phyloP scores from a whole-genome alignment of 2,113 vertebrate genomes.

The Kryptolebias marmoratus region DNA sequence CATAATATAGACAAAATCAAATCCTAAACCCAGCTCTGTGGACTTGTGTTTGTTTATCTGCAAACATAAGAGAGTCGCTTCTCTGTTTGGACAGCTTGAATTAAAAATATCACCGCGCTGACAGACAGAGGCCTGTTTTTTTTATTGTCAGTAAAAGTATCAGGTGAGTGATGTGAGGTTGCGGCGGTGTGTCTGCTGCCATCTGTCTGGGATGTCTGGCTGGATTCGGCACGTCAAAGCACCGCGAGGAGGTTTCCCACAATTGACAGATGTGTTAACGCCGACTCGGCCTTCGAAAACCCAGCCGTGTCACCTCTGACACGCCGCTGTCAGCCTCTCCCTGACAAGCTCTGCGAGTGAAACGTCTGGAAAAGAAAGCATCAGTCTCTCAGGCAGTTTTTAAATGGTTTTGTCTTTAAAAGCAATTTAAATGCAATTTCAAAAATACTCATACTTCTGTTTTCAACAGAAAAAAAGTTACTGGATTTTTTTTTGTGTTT shows the following conservation, averaged over 20 bases:
- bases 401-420: slow-evolving; percentile 43
- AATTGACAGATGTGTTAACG: slow-evolving; percentile 74
- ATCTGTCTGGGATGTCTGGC: slow-evolving; percentile 70
- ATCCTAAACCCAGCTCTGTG: slow-evolving; percentile 21
- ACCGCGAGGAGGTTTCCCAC: slow-evolving; percentile 59
- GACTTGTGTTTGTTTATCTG: slow-evolving; percentile 29
- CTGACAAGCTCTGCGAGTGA: slow-evolving; percentile 56
- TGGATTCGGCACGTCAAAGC: slow-evolving; percentile 64
- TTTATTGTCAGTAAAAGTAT: slow-evolving; percentile 46
- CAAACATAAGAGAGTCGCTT: slow-evolving; percentile 39
- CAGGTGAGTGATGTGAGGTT: slow-evolving; percentile 73
- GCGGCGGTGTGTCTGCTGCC: slow-evolving; percentile 63
- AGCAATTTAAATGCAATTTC: slow-evolving; percentile 20
- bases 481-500: slow-evolving; percentile 27
- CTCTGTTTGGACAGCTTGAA: slow-evolving; percentile 56
- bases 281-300: slow-evolving; percentile 53
- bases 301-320: slow-evolving; percentile 68
- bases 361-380: slow-evolving; percentile 51
- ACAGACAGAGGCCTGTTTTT: slow-evolving; percentile 61
- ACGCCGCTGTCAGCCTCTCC: slow-evolving; percentile 59
- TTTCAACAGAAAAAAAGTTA: slow-evolving; percentile 25
- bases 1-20: slow-evolving; percentile 2
- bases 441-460: slow-evolving; percentile 18
- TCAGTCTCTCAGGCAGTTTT: slow-evolving; percentile 32
- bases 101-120: slow-evolving; percentile 67